phyloP scores from a whole-genome alignment of 2,797 vertebrate species.

The Molossus molossus region DNA sequence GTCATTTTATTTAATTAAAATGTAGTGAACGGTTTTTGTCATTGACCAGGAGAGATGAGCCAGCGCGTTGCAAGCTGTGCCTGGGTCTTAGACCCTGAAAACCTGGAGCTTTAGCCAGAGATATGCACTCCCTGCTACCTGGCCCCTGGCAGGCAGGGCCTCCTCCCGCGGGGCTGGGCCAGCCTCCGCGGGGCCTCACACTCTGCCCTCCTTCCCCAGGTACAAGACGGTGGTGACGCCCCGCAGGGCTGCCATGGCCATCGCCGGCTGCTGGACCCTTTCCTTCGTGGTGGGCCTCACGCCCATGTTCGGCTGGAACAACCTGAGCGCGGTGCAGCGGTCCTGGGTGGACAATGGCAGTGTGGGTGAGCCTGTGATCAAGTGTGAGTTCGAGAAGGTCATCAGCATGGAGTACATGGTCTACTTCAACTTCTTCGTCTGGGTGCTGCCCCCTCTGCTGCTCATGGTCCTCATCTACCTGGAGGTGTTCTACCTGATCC shows the following conservation, averaged over 20 bases:
- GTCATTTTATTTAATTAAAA: neutral
- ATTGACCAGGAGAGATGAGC: neutral
- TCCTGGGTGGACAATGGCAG: slow-evolving; percentile 90
- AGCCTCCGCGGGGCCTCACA: neutral
- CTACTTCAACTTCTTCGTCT: slow-evolving; percentile 99
- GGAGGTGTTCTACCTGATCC: slow-evolving; percentile 99
- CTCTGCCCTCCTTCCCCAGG: slow-evolving; percentile 87
- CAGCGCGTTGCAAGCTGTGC: neutral
- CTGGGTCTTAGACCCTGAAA: neutral
- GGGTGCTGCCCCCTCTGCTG: slow-evolving; percentile 97
- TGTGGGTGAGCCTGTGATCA: slow-evolving; percentile 90
- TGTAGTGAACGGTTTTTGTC: neutral
- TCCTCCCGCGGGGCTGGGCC: neutral
- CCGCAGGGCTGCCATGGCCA: slow-evolving; percentile 93
- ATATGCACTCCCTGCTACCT: neutral
- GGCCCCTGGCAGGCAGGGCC: neutral
- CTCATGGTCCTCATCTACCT: slow-evolving; percentile 97
- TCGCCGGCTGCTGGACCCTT: slow-evolving; percentile 95
- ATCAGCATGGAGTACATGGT: slow-evolving; percentile 99
- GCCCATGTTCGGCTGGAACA: slow-evolving; percentile 99
- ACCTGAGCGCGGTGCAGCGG: slow-evolving; percentile 90
- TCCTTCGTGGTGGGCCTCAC: slow-evolving; percentile 97
- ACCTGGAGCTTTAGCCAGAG: neutral
- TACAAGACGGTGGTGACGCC: slow-evolving; percentile 96
- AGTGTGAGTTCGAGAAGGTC: slow-evolving; percentile 96